Conservation (phyloP, 1,140 invertebrate species). For the Musca domestica region DNA sequence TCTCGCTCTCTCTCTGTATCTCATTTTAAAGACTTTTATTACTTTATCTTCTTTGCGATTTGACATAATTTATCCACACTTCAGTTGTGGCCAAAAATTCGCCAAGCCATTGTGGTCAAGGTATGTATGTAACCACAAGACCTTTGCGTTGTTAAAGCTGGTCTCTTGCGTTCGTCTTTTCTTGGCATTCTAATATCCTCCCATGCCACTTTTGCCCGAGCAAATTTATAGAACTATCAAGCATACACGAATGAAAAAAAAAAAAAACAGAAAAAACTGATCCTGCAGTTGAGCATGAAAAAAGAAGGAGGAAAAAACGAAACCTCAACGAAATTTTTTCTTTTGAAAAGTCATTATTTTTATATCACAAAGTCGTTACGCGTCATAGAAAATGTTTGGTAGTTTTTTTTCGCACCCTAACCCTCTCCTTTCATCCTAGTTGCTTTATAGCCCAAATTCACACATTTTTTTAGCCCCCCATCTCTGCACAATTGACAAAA, state of each 20-base stretch:
- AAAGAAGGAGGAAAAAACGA: not conserved
- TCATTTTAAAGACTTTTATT: too few relatives aligned
- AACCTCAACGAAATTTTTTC: not conserved
- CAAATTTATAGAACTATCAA: not conserved
- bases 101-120: not conserved
- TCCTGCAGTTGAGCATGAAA: not conserved
- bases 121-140: too few relatives aligned
- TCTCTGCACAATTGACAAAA: too few relatives aligned
- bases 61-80: not conserved
- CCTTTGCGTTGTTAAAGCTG: too few relatives aligned
- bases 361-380: conserved; percentile 29
- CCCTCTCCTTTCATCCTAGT: too few relatives aligned
- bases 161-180: too few relatives aligned
- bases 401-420: too few relatives aligned
- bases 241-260: not conserved
- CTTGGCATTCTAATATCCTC: not conserved
- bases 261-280: not conserved
- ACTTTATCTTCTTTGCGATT: too few relatives aligned
- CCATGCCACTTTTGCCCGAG: too few relatives aligned
- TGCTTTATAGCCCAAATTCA: too few relatives aligned
- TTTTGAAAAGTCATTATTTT: conserved; percentile 25
- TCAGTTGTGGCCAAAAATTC: not conserved
- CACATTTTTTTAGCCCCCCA: too few relatives aligned
- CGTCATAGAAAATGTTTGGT: conserved; percentile 10
- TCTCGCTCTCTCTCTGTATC: too few relatives aligned